Evolutionary conservation across 1,140 invertebrate genomes (phyloP).

Genomic region (Frieseomelitta varia): DNA sequence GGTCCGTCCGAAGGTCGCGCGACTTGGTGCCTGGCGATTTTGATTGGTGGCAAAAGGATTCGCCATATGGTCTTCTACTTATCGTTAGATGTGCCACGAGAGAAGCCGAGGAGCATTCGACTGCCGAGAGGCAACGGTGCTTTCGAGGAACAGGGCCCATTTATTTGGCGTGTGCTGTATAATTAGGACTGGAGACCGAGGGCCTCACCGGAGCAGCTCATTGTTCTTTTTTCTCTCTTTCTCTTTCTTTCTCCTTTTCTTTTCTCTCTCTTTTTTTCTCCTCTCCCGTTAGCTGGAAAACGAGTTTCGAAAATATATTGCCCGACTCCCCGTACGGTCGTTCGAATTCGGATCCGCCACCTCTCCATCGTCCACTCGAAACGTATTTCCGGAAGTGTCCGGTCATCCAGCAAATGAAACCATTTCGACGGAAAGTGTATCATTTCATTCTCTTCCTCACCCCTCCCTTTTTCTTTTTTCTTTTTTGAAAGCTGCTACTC

Average conservation of each 20-base stretch:
- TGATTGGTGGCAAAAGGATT: slow-evolving; percentile 72
- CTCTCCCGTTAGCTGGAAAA: slow-evolving; percentile 57
- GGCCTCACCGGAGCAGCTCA: slow-evolving; percentile 56
- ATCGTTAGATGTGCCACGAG: slow-evolving; percentile 52
- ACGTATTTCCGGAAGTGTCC: slow-evolving; percentile 55
- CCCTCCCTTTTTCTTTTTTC: background rate
- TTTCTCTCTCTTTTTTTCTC: slow-evolving; percentile 23
- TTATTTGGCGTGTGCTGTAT: slow-evolving; percentile 77
- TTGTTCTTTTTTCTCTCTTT: slow-evolving; percentile 40
- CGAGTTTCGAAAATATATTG: slow-evolving; percentile 69
- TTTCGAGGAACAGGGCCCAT: slow-evolving; percentile 70
- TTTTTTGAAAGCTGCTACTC: background rate
- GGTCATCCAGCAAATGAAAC: slow-evolving; percentile 11
- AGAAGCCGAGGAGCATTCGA: slow-evolving; percentile 50
- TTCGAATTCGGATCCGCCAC: slow-evolving; percentile 36
- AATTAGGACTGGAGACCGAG: slow-evolving; percentile 70
- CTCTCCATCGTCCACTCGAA: slow-evolving; percentile 12
- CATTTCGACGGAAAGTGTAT: background rate
- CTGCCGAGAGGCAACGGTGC: slow-evolving; percentile 62
- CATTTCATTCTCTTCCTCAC: background rate
- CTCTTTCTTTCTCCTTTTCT: background rate
- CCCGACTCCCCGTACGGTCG: slow-evolving; percentile 36
- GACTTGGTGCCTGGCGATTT: slow-evolving; percentile 57
- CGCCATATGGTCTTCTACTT: slow-evolving; percentile 74
- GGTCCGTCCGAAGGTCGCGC: slow-evolving; percentile 49